Percentiles rank a stretch among this genome's conserved stretches.
Conservation (phyloP, 2,888 invertebrate genomes). For the Lithodes maja region DNA sequence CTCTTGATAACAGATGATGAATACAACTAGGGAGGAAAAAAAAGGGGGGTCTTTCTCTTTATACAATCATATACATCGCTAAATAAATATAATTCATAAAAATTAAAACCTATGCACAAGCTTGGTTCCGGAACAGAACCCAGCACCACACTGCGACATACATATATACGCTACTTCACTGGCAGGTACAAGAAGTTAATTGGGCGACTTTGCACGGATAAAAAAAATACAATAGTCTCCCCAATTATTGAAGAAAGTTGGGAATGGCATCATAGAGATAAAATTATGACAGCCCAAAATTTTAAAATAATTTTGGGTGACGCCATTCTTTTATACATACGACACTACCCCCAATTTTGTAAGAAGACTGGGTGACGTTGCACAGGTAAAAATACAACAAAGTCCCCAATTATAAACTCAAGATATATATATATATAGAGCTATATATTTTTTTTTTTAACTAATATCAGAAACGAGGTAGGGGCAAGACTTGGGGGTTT, state of each 20-base stretch:
- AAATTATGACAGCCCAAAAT: too few species aligned
- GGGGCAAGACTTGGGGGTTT: constrained; percentile 14
- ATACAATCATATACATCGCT: constrained; percentile 34
- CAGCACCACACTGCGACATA: constrained; percentile 36
- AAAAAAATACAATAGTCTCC: background rate
- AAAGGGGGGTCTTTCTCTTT: constrained; percentile 18
- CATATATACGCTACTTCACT: constrained; percentile 24
- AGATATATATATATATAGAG: constrained; percentile 3
- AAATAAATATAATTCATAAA: constrained; percentile 55
- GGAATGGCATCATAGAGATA: too few species aligned
- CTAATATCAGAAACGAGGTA: constrained; percentile 27
- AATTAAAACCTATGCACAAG: constrained; percentile 46
- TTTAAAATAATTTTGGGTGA: too few species aligned
- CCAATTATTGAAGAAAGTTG: background rate
- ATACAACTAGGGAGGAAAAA: background rate
- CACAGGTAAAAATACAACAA: background rate
- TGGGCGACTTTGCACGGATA: constrained; percentile 17
- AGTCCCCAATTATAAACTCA: constrained; percentile 32
- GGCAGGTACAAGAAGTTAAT: constrained; percentile 51
- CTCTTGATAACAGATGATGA: too few species aligned
- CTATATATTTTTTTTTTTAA: constrained; percentile 25
- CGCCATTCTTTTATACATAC: too few species aligned
- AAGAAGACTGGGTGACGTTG: background rate
- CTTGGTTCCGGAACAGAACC: constrained; percentile 14
- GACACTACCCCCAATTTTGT: too few species aligned